Evolutionary conservation across 2,888 invertebrate species (phyloP).

Genomic region (Diogma glabrata): DNA sequence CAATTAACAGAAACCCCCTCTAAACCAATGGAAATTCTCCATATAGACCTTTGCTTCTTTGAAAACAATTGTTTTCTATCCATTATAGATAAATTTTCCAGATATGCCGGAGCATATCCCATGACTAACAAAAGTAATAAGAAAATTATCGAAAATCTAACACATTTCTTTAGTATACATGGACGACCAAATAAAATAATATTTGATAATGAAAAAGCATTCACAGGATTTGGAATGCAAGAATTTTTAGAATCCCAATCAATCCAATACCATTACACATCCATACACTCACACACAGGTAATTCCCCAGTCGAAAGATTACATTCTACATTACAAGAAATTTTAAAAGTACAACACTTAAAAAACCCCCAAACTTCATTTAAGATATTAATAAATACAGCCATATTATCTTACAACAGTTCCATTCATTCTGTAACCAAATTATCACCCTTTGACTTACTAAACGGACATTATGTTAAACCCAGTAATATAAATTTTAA

Average conservation of each 20-base stretch:
- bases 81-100: not conserved
- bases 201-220: not conserved
- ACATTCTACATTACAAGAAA: not conserved
- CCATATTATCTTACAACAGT: no score
- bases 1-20: not conserved
- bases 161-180: not conserved
- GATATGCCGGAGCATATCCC: not conserved
- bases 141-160: not conserved
- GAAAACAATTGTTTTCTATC: not conserved
- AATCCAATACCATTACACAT: not conserved
- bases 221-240: not conserved
- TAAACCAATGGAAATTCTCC: not conserved
- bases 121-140: not conserved
- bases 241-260: not conserved
- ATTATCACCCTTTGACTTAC: no score
- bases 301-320: not conserved
- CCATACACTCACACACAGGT: not conserved
- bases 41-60: not conserved
- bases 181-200: not conserved
- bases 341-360: no score
- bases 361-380: no score
- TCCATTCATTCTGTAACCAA: no score
- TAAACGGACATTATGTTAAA: no score
- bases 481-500: no score
- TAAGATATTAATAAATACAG: not conserved